phyloP scores from a whole-genome alignment of 2,888 invertebrate species.

The Drosophila picticornis region DNA sequence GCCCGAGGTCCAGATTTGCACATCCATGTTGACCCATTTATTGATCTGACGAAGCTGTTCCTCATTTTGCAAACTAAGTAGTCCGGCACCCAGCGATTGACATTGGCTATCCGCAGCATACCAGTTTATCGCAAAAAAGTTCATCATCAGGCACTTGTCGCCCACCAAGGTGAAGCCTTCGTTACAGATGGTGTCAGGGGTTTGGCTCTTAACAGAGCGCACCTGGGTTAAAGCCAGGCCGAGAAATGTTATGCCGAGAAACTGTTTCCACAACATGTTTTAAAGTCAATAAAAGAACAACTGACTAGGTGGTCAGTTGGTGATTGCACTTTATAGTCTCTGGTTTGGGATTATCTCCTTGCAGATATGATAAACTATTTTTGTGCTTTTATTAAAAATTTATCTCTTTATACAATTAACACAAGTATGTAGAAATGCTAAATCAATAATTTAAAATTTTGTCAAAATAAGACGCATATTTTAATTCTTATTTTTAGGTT shows the following conservation, averaged over 20 bases:
- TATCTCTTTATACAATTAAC: background rate
- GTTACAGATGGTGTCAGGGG: background rate
- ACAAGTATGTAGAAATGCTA: background rate
- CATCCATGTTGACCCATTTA: background rate
- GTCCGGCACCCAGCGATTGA: background rate
- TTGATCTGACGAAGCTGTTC: background rate
- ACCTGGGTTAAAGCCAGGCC: background rate
- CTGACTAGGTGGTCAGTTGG: background rate
- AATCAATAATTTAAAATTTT: background rate
- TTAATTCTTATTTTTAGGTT: background rate
- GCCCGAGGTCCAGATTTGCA: slow-evolving; percentile 47
- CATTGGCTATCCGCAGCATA: background rate
- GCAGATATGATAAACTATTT: background rate
- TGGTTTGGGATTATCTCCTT: background rate
- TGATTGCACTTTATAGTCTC: background rate
- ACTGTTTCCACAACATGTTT: background rate
- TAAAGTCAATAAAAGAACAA: background rate
- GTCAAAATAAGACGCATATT: background rate
- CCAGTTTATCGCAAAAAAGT: background rate
- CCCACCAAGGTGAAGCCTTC: background rate
- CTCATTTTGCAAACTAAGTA: background rate
- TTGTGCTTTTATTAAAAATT: background rate
- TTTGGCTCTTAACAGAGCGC: background rate
- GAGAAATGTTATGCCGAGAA: background rate
- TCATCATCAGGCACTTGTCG: background rate